phyloP scores from a whole-genome alignment of 2,888 invertebrate species.

The Philaethria dido region DNA sequence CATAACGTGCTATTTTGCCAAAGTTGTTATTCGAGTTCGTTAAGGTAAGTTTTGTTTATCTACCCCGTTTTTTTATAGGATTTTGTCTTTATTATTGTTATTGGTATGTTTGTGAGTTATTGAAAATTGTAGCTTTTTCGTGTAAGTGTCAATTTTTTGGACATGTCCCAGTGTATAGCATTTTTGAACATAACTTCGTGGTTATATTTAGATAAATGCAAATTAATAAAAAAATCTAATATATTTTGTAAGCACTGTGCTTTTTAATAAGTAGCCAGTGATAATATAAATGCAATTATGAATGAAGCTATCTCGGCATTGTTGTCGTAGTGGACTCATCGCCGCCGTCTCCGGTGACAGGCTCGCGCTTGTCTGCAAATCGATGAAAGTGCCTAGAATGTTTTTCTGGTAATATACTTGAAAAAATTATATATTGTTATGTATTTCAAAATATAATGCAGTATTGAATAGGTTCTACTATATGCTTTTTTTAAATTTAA shows the following conservation, averaged over 20 bases:
- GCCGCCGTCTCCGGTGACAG: conserved; percentile 22
- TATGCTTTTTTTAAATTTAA: too few species aligned
- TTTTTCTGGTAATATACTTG: background rate
- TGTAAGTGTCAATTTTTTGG: too few species aligned
- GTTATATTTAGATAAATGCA: background rate
- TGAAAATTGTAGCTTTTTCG: background rate
- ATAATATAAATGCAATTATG: background rate
- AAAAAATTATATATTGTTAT: background rate
- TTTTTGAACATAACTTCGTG: too few species aligned
- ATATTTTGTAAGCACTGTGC: too few species aligned
- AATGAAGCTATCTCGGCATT: conserved; percentile 1
- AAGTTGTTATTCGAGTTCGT: conserved; percentile 3
- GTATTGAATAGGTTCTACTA: too few species aligned
- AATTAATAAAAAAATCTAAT: background rate
- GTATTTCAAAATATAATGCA: too few species aligned
- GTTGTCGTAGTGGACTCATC: conserved; percentile 19
- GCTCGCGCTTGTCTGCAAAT: conserved; percentile 19
- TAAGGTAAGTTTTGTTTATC: conserved; percentile 10
- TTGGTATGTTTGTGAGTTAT: background rate
- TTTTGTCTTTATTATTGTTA: background rate
- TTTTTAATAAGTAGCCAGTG: background rate
- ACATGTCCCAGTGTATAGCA: too few species aligned
- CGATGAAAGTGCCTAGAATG: conserved; percentile 19
- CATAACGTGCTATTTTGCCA: conserved; percentile 6
- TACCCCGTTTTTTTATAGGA: background rate